Conservation (phyloP, 92 coral and sea anemone genomes). For the Epizoanthus scotinus region DNA sequence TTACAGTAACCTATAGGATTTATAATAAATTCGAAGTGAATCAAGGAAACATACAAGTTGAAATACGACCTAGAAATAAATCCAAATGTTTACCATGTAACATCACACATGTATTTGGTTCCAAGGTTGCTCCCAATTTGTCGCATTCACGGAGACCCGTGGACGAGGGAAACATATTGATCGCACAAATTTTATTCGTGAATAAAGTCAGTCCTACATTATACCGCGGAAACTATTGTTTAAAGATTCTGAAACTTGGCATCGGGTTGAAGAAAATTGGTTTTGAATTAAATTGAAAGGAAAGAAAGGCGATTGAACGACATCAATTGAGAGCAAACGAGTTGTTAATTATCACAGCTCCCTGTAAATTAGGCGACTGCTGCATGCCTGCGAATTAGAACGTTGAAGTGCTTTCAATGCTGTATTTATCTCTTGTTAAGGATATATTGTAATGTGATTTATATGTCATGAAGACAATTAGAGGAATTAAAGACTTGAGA, state of each 20-base stretch:
- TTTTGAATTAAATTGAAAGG: neutral
- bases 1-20: no score
- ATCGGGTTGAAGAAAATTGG: neutral
- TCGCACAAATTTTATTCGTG: no score
- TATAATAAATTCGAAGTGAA: no score
- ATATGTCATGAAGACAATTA: conserved; percentile 17
- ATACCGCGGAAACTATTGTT: no score
- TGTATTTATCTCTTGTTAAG: conserved; percentile 1
- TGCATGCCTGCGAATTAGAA: neutral
- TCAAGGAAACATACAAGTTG: no score
- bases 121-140: no score
- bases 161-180: no score
- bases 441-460: neutral
- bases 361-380: neutral
- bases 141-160: no score
- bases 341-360: conserved; percentile 6
- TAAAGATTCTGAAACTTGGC: neutral
- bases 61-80: no score
- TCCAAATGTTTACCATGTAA: no score
- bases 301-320: neutral
- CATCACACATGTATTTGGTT: no score
- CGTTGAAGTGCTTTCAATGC: neutral
- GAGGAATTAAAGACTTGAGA: conserved; percentile 1
- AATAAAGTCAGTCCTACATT: no score
- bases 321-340: neutral